phyloP scores from a whole-genome alignment of 2,888 invertebrate genomes.

The Melinaea menophilus region DNA sequence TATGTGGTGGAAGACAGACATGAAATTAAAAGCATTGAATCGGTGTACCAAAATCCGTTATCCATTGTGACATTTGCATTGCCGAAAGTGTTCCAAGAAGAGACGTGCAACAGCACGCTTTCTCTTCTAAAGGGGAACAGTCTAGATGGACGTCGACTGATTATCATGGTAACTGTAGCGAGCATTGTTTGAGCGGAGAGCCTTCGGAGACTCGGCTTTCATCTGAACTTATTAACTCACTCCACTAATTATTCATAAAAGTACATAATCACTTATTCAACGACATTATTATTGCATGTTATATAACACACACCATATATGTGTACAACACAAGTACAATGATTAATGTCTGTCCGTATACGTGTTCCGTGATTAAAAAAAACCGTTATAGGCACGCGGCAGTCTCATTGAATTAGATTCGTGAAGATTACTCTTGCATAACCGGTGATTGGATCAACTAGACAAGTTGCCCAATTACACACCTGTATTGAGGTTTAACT shows the following conservation, averaged over 20 bases:
- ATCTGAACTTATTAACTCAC: slow-evolving; percentile 9
- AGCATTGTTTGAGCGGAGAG: slow-evolving; percentile 39
- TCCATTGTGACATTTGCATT: slow-evolving; percentile 69
- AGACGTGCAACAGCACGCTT: slow-evolving; percentile 59
- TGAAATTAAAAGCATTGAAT: slow-evolving; percentile 60
- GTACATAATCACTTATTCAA: not conserved
- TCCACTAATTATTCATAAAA: not conserved
- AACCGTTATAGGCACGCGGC: slow-evolving; percentile 63
- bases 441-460: slow-evolving; percentile 57
- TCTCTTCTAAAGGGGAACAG: slow-evolving; percentile 68
- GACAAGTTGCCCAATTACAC: slow-evolving; percentile 63
- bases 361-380: slow-evolving; percentile 63
- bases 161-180: slow-evolving; percentile 69
- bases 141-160: slow-evolving; percentile 63
- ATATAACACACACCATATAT: not conserved
- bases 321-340: slow-evolving; percentile 7
- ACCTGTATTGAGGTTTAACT: slow-evolving; percentile 57
- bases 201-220: slow-evolving; percentile 5
- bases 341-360: slow-evolving; percentile 27
- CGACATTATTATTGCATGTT: too few relatives aligned
- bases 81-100: slow-evolving; percentile 70
- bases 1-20: slow-evolving; percentile 39
- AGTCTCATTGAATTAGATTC: slow-evolving; percentile 54
- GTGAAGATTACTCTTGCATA: slow-evolving; percentile 67
- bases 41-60: slow-evolving; percentile 56